Conservation (phyloP, 2,113 vertebrate species). For the Crocuta crocuta region DNA sequence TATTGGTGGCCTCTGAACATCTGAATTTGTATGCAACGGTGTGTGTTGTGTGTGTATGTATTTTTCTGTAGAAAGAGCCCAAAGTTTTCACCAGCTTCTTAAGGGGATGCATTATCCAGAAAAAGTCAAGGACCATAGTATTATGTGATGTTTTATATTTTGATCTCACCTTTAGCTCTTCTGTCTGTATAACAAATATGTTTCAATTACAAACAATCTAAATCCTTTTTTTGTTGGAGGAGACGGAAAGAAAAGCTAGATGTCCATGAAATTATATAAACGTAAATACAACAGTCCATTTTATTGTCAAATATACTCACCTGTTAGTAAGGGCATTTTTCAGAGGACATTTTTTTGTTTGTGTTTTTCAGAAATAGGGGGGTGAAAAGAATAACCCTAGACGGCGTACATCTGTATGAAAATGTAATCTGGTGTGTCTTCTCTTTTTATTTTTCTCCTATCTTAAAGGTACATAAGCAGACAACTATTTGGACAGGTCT, state of each 20-base stretch:
- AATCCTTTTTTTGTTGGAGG: background rate
- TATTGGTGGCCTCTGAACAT: background rate
- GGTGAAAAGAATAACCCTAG: background rate
- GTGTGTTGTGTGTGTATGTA: background rate
- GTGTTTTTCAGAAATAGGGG: conserved; percentile 8
- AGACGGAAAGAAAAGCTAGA: background rate
- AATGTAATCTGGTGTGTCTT: conserved; percentile 26
- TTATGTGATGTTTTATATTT: background rate
- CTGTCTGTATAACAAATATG: background rate
- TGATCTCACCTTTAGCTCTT: background rate
- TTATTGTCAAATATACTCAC: conserved; percentile 8
- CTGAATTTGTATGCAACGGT: background rate
- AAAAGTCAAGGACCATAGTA: conserved; percentile 21
- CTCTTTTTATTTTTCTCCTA: conserved; percentile 54
- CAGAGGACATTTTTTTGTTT: background rate
- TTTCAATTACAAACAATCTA: conserved; percentile 29
- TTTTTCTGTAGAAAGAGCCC: conserved; percentile 19
- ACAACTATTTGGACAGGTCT: conserved; percentile 11
- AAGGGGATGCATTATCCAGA: background rate
- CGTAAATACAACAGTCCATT: background rate
- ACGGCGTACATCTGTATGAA: background rate
- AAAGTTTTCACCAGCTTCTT: conserved; percentile 33
- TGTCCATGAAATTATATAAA: background rate
- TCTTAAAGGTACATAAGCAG: conserved; percentile 26
- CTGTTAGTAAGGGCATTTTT: background rate